A percentile compares a stretch with the other conserved stretches of the same genome.
phyloP scores from a whole-genome alignment of 2,113 vertebrate genomes.

The Periophthalmodon schlosseri region DNA sequence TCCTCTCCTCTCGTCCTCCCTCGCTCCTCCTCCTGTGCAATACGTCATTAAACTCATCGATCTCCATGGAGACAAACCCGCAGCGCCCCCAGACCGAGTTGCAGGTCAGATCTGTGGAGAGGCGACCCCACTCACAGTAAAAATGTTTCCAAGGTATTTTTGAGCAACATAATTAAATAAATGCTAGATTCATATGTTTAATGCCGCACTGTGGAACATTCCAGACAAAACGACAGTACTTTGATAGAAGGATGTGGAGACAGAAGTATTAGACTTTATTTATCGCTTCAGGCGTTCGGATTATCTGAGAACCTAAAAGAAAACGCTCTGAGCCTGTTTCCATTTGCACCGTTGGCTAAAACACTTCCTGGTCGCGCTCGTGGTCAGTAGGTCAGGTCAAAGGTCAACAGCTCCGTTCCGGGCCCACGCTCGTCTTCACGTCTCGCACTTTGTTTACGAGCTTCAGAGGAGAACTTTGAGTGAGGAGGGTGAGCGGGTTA shows the following conservation, averaged over 20 bases:
- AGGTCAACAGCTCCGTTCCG: slow-evolving; percentile 52
- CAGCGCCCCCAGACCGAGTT: too few relatives aligned
- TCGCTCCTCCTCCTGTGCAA: too few relatives aligned
- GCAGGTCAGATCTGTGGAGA: too few relatives aligned
- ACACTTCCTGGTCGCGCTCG: slow-evolving; percentile 39
- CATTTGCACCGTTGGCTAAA: slow-evolving; percentile 33
- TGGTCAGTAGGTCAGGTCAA: slow-evolving; percentile 42
- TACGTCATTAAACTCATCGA: too few relatives aligned
- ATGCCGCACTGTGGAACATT: background rate
- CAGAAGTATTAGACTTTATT: slow-evolving; percentile 5
- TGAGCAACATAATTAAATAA: too few relatives aligned
- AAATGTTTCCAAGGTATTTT: too few relatives aligned
- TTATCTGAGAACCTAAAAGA: slow-evolving; percentile 10
- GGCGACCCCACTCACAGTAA: too few relatives aligned
- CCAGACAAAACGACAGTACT: background rate
- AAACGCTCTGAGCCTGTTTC: slow-evolving; percentile 17
- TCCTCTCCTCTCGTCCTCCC: too few relatives aligned
- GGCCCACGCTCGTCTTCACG: slow-evolving; percentile 44
- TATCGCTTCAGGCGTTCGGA: background rate
- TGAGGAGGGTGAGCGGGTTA: slow-evolving; percentile 63
- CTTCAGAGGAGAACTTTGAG: slow-evolving; percentile 40
- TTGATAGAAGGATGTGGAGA: background rate
- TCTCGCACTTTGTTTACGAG: slow-evolving; percentile 54
- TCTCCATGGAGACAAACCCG: too few relatives aligned
- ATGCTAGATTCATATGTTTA: too few relatives aligned